Evolutionary conservation across 2,797 vertebrate genomes (phyloP), one percentile per base, ranked within the genome.

Genomic region (Hypotaenidia okinawae): DNA sequence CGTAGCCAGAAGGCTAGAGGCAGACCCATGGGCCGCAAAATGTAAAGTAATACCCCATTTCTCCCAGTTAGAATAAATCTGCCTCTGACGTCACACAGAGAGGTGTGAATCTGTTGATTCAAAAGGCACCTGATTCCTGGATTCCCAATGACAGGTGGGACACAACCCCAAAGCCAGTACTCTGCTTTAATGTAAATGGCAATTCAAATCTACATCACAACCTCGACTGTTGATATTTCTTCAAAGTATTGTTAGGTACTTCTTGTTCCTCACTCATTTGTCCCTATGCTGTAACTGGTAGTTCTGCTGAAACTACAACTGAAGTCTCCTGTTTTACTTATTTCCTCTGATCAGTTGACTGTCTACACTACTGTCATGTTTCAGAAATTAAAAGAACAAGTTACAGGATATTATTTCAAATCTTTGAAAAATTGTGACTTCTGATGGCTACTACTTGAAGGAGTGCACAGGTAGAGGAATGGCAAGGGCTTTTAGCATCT

Each of bases 381-480:
- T 30, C 28, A 84, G 82, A 90, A 90, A 61, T 68, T 45, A 63
- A 94, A 92, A 70, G 37, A 90, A 43, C 15, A 68, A 54, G 28
- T 58, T 86, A 43, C 2, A 13, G 33, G 25, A 64, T 76, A 23
- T 25, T 86, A 54, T 73, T 93, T 86, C 51, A 90, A 54, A 82
- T 90, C 49, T 84, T 86, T 82, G 87, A 61, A 35, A 74, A 87
- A 82, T 9, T 52, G 11, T 91, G 63, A 61, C 25, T 94, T 91
- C 33, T 32, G 63, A 73, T 37, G 52, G 35, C 35, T 62, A 9
- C 37, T 93, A 15, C 35, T 72, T 62, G n/a, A 35, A 39, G 2
- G 4, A 64, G 37, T 84, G 67, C 57, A 59, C 69, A 82, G 32
- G 19, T 47, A 70, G 72, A 70, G 63, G 43, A 84, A 78, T 16